These are phyloP conservation scores for Periplaneta americana DNA, from an alignment of 1,140 invertebrate genomes.

Conservation along the genomic window DNA sequence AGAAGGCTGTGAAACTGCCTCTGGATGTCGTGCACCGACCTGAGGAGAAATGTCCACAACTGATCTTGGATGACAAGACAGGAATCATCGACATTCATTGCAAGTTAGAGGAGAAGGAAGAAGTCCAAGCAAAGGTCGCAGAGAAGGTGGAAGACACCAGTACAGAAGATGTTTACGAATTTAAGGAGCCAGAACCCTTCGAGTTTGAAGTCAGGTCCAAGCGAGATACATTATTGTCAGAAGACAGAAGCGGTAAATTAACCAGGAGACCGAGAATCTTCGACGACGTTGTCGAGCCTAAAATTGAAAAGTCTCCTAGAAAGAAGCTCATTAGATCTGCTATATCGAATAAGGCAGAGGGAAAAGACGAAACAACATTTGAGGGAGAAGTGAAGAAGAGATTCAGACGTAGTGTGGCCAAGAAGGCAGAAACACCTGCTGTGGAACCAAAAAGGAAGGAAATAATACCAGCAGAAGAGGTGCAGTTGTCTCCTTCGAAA, in stretches of 20 bases:
- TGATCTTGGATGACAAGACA: conserved; percentile 1
- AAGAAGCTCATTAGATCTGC: conserved; percentile 22
- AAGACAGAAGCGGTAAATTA: conserved; percentile 1
- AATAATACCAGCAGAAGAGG: conserved; percentile 18
- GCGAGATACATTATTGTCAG: neutral
- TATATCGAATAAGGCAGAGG: neutral
- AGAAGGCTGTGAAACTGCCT: conserved; percentile 48
- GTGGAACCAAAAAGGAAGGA: conserved; percentile 19
- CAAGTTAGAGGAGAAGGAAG: conserved; percentile 27
- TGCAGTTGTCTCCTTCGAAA: neutral
- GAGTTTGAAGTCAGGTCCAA: conserved; percentile 64
- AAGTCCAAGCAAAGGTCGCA: neutral
- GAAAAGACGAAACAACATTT: conserved; percentile 17
- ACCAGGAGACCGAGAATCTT: conserved; percentile 39
- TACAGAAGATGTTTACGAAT: conserved; percentile 76
- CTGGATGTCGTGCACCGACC: conserved; percentile 14
- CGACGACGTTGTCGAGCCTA: conserved; percentile 20
- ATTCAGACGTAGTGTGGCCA: conserved; percentile 23
- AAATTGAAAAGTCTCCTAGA: conserved; percentile 26
- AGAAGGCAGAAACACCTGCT: conserved; percentile 26
- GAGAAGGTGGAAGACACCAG: neutral
- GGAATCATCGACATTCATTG: neutral
- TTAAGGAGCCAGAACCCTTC: conserved; percentile 83
- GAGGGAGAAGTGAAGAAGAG: conserved; percentile 21
- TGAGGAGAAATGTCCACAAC: neutral